Percentiles rank a stretch among this genome's conserved stretches.
Evolutionary conservation across 2,113 vertebrate species (phyloP).

Genomic region (Atherinomorus stipes): DNA sequence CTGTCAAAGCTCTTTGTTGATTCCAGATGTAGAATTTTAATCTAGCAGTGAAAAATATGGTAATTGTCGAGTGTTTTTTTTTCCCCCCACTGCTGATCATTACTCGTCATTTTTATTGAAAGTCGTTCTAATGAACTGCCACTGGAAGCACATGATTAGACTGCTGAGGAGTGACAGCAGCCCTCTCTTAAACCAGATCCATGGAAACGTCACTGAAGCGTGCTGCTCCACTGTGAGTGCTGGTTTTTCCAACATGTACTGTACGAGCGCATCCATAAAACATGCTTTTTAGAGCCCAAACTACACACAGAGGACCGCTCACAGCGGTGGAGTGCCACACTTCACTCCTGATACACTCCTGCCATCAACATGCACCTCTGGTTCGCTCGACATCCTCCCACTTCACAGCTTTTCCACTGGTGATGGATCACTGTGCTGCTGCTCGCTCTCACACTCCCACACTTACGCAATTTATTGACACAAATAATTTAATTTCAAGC

Average conservation of each 20-base stretch:
- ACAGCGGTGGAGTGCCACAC: slow-evolving; percentile 27
- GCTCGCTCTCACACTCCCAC: slow-evolving; percentile 10
- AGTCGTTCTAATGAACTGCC: slow-evolving; percentile 4
- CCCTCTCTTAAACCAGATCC: slow-evolving; percentile 3
- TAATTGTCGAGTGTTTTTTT: too few relatives aligned
- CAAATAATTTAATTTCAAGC: slow-evolving; percentile 6
- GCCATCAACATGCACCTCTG: slow-evolving; percentile 43
- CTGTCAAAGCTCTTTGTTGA: neutral
- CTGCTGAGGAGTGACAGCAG: slow-evolving; percentile 18
- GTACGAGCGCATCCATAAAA: slow-evolving; percentile 36
- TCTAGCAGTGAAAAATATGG: too few relatives aligned
- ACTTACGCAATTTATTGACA: neutral
- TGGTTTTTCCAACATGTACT: neutral
- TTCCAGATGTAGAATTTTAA: neutral
- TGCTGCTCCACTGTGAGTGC: slow-evolving; percentile 13
- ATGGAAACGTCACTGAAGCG: slow-evolving; percentile 28
- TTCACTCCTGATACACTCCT: slow-evolving; percentile 37
- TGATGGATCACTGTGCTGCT: slow-evolving; percentile 29
- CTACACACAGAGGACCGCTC: slow-evolving; percentile 8
- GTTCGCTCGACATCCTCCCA: slow-evolving; percentile 29
- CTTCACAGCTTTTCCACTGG: slow-evolving; percentile 34
- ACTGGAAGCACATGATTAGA: slow-evolving; percentile 13
- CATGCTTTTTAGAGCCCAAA: slow-evolving; percentile 15
- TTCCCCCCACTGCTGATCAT: neutral
- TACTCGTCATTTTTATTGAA: neutral